Evolutionary conservation across 2,888 invertebrate species (phyloP), one percentile per base, ranked within the genome.

Genomic region (Artemia sinica): DNA sequence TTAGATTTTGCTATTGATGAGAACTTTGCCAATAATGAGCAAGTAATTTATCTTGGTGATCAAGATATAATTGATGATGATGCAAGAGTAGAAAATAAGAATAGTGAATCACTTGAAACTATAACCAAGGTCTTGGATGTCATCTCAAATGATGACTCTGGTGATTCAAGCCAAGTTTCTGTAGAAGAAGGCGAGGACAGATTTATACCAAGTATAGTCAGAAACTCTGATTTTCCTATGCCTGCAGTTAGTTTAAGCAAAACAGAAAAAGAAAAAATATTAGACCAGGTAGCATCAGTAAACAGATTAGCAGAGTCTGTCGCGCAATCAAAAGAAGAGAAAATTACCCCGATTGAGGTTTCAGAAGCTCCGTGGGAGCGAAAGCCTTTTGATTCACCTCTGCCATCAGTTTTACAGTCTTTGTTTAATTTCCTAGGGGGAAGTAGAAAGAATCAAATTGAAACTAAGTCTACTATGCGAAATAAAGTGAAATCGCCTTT

Each of bases 311-410:
- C 63, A 28, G 63, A 58, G 28, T 58, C 63, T n/a, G n/a, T 28
- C 11, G 11, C 63, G 10, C 9, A 8, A 10, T n/a, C 63, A 28
- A 58, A 8, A 28, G 14, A n/a, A 10, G 12, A 58, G 28, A 28
- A n/a, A 58, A 18, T 28, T 58, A 10, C 63, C 8, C 63, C 63
- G 9, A n/a, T 58, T 10, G 12, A 18, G n/a, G 63, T 58, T 18
- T 58, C 63, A 58, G 63, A 58, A 10, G 63, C 63, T 58, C 63
- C 63, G 3, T 58, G 63, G 63, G 63, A 58, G 63, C 63, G 63
- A 18, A n/a, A 28, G 28, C 63, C 63, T 58, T 18, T 18, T 10
- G 63, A 58, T 28, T 58, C 63, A 58, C 63, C 63, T 10, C 63
- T 58, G 2, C 63, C 63, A 58, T 58, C 63, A 18, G 63, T 58